A percentile compares a stretch with the other conserved stretches of the same genome.
These are phyloP conservation scores for Alloplasta piceator DNA, from an alignment of 2,888 invertebrate species.

Conservation along the genomic window DNA sequence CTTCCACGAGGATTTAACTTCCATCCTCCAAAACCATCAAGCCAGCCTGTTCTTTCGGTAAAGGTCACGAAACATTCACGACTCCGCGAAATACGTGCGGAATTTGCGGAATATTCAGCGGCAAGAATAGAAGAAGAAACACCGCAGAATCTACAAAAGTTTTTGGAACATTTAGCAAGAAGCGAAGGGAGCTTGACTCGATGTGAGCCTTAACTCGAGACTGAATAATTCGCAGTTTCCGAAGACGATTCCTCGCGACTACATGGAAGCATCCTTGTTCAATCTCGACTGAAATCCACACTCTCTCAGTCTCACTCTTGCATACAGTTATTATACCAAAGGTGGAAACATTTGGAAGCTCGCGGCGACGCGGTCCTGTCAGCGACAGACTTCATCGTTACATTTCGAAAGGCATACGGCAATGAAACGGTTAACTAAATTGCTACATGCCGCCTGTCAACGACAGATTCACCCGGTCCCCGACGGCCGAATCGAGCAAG, in stretches of 20 bases:
- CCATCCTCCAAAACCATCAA: neutral
- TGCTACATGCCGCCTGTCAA: conserved; percentile 81
- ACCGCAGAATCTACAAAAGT: neutral
- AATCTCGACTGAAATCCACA: neutral
- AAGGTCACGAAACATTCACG: conserved; percentile 9
- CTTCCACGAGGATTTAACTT: neutral
- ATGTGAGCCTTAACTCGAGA: conserved; percentile 10
- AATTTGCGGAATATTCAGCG: neutral
- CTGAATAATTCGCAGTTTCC: conserved; percentile 26
- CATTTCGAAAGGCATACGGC: conserved; percentile 80
- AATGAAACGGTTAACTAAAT: conserved; percentile 83
- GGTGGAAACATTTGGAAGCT: conserved; percentile 73
- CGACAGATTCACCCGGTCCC: conserved; percentile 70
- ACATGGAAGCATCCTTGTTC: conserved; percentile 24
- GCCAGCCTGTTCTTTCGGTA: neutral
- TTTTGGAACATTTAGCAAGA: neutral
- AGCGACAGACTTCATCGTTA: conserved; percentile 80
- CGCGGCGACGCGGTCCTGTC: conserved; percentile 75
- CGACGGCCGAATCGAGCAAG: conserved; percentile 58
- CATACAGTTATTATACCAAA: conserved; percentile 1
- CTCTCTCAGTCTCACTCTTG: conserved; percentile 16
- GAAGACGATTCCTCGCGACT: conserved; percentile 11
- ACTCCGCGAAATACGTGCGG: neutral
- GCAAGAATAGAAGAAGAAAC: neutral
- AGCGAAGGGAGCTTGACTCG: neutral